Evolutionary conservation across 1,140 invertebrate species (phyloP).

Genomic region (Anastatus disparis): DNA sequence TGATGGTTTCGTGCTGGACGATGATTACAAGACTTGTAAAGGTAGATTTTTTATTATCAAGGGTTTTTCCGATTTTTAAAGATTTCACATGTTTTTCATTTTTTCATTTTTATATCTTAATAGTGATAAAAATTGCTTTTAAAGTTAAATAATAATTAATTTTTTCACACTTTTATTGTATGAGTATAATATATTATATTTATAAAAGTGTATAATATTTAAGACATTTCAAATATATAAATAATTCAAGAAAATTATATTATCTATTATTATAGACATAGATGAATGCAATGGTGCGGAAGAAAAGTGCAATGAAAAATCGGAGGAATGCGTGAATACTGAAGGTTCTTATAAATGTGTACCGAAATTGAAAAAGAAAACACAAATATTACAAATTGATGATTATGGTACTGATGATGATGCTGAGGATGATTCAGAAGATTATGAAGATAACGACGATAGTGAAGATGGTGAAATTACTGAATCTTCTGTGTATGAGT

Average conservation of each 20-base stretch:
- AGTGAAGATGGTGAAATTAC: conserved; percentile 53
- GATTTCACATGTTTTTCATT: too few relatives aligned
- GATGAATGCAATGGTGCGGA: conserved; percentile 72
- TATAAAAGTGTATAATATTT: too few relatives aligned
- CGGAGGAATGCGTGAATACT: conserved; percentile 69
- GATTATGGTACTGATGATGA: conserved; percentile 59
- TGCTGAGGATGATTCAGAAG: conserved; percentile 47
- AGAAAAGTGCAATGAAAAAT: conserved; percentile 36
- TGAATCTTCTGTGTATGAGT: conserved; percentile 56
- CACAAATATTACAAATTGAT: conserved; percentile 53
- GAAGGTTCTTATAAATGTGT: conserved; percentile 70
- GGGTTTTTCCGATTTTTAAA: too few relatives aligned
- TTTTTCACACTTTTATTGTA: conserved; percentile 2
- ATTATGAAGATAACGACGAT: conserved; percentile 51
- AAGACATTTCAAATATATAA: too few relatives aligned
- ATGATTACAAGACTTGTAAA: conserved; percentile 68
- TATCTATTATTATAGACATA: conserved; percentile 68
- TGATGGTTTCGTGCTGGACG: conserved; percentile 67
- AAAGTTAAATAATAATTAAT: too few relatives aligned
- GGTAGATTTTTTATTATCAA: conserved; percentile 57
- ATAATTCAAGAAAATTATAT: too few relatives aligned
- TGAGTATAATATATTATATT: neutral
- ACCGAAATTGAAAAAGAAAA: conserved; percentile 52
- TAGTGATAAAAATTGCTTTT: too few relatives aligned
- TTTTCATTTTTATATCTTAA: too few relatives aligned